These are phyloP conservation scores for Macquaria australasica DNA, from an alignment of 2,113 vertebrate species.

Conservation along the genomic window DNA sequence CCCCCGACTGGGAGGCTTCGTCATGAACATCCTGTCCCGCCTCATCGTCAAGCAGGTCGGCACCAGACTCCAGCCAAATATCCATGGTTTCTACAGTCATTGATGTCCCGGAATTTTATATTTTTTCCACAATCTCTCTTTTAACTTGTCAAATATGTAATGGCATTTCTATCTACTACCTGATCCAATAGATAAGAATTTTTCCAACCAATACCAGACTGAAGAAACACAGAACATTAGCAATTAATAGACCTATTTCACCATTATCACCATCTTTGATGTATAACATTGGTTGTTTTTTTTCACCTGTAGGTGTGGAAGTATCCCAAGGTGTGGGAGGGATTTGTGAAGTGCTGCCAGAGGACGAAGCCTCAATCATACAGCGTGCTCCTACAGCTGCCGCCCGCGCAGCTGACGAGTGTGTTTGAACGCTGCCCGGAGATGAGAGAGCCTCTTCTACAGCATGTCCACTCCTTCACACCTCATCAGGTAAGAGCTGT, in stretches of 20 bases:
- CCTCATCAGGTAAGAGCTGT: slow-evolving; percentile 87
- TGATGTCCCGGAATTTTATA: background rate
- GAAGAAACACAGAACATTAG: too few species aligned
- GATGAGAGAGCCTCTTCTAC: slow-evolving; percentile 90
- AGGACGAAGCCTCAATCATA: slow-evolving; percentile 94
- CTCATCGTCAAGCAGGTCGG: slow-evolving; percentile 95
- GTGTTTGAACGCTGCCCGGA: slow-evolving; percentile 94
- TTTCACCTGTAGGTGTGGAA: slow-evolving; percentile 91
- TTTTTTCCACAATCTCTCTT: background rate
- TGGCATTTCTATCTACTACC: background rate
- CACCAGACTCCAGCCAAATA: background rate
- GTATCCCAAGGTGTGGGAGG: slow-evolving; percentile 97
- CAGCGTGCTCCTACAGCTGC: slow-evolving; percentile 94
- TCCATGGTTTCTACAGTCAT: background rate
- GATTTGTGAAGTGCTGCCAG: slow-evolving; percentile 97
- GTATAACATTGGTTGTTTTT: background rate
- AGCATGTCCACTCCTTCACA: slow-evolving; percentile 92
- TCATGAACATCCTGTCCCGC: slow-evolving; percentile 96
- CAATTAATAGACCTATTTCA: background rate
- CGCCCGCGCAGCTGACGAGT: slow-evolving; percentile 86
- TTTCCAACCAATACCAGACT: too few species aligned
- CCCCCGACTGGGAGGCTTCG: slow-evolving; percentile 93
- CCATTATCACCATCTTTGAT: too few species aligned
- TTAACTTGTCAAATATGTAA: background rate
- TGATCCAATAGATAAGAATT: too few species aligned